Evolutionary conservation across 2,113 vertebrate species (phyloP).

Genomic region (Pseudorhombus dupliciocellatus): DNA sequence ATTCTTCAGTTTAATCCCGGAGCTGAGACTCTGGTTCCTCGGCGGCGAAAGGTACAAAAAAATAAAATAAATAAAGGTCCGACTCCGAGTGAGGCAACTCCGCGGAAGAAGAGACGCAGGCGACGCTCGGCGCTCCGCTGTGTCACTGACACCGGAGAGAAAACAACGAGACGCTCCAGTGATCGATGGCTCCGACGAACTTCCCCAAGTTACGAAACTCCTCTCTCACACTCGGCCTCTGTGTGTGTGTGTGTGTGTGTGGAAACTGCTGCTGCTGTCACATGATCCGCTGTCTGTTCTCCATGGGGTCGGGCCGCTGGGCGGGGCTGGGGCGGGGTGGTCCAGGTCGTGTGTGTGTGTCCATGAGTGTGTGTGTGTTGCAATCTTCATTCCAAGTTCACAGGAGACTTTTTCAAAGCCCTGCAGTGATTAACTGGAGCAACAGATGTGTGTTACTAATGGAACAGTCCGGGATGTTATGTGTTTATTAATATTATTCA

Average conservation of each 20-base stretch:
- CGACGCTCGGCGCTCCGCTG: conserved; percentile 19
- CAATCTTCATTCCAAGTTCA: conserved; percentile 32
- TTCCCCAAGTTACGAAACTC: conserved; percentile 69
- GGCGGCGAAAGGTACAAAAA: conserved; percentile 16
- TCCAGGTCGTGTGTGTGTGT: conserved; percentile 11
- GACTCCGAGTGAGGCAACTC: neutral
- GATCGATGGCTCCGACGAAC: conserved; percentile 61
- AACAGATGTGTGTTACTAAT: neutral
- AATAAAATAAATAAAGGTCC: neutral
- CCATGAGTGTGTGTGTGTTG: conserved; percentile 22
- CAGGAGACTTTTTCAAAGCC: conserved; percentile 1
- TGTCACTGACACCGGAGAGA: conserved; percentile 49
- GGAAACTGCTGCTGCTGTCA: conserved; percentile 68
- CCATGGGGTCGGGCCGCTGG: conserved; percentile 66
- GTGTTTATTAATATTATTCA: neutral
- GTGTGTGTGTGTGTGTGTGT: conserved; percentile 6
- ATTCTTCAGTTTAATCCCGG: conserved; percentile 30
- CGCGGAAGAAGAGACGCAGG: conserved; percentile 64
- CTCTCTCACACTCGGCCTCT: conserved; percentile 9
- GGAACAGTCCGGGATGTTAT: neutral
- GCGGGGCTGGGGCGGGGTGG: conserved; percentile 71
- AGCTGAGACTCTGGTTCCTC: conserved; percentile 20
- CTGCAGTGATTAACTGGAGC: neutral
- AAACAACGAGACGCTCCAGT: conserved; percentile 29
- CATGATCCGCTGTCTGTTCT: conserved; percentile 67